These are phyloP conservation scores for Athalia circularis DNA, from an alignment of 2,888 invertebrate genomes.

Conservation along the genomic window DNA sequence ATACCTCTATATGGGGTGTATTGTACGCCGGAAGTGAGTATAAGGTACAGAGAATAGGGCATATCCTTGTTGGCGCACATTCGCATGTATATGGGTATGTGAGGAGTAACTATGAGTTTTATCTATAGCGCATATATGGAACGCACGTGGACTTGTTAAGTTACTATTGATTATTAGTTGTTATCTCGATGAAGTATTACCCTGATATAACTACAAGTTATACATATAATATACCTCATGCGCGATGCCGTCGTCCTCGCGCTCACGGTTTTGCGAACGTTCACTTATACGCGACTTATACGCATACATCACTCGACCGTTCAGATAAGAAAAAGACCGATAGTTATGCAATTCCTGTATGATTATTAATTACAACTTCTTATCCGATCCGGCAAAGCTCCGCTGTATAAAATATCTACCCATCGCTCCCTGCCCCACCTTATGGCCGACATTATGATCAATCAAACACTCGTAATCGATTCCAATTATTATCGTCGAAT, in stretches of 20 bases:
- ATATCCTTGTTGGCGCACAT: too few species aligned
- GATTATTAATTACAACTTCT: slow-evolving; percentile 36
- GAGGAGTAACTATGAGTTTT: too few species aligned
- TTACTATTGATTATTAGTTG: slow-evolving; percentile 69
- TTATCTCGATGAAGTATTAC: slow-evolving; percentile 69
- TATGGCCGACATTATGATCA: slow-evolving; percentile 28
- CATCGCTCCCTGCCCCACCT: slow-evolving; percentile 9
- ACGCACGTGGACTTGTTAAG: slow-evolving; percentile 34
- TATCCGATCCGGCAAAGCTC: slow-evolving; percentile 20
- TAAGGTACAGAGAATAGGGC: too few species aligned
- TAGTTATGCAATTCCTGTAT: slow-evolving; percentile 33
- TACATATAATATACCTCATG: background rate
- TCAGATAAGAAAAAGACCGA: slow-evolving; percentile 36
- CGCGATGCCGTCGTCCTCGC: background rate
- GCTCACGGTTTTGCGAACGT: slow-evolving; percentile 20
- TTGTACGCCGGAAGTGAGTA: too few species aligned
- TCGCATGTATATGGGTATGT: too few species aligned
- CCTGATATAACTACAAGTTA: slow-evolving; percentile 50
- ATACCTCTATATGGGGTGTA: too few species aligned
- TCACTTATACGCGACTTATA: background rate
- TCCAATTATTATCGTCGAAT: background rate
- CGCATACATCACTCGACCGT: slow-evolving; percentile 31
- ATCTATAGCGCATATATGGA: too few species aligned
- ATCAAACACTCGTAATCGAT: slow-evolving; percentile 11
- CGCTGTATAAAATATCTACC: background rate